Evolutionary conservation across 92 coral and sea anemone species (phyloP).

Genomic region (Galaxea fascicularis): DNA sequence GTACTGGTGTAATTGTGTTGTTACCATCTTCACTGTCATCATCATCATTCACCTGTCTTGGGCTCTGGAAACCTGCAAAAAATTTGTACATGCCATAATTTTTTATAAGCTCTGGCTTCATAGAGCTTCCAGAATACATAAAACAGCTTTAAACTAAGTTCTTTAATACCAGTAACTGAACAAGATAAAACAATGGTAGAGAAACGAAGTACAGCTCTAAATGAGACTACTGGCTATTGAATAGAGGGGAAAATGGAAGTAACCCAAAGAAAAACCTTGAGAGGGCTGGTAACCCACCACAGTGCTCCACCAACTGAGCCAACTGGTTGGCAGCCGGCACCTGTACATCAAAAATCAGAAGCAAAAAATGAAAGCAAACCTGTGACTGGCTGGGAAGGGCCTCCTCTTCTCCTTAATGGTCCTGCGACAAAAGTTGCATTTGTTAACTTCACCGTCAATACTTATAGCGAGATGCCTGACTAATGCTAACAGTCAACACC

Average conservation of each 20-base stretch:
- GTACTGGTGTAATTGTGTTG: not conserved
- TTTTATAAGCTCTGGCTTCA: not conserved
- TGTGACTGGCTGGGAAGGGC: not conserved
- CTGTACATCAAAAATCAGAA: not conserved
- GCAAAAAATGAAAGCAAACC: not conserved
- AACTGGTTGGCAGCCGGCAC: too few relatives aligned
- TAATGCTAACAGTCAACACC: too few relatives aligned
- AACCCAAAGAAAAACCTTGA: too few relatives aligned
- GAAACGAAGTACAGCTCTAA: too few relatives aligned
- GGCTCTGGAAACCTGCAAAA: constrained; percentile 17
- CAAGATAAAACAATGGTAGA: too few relatives aligned
- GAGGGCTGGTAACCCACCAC: too few relatives aligned
- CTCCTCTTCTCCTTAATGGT: constrained; percentile 34
- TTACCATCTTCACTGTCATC: constrained; percentile 35
- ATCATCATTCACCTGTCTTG: constrained; percentile 44
- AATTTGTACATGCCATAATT: not conserved
- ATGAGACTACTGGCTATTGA: too few relatives aligned
- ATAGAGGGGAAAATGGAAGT: too few relatives aligned
- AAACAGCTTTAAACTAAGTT: too few relatives aligned
- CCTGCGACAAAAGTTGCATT: constrained; percentile 9
- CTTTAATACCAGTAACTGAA: too few relatives aligned
- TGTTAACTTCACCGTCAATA: not conserved
- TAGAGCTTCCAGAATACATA: too few relatives aligned
- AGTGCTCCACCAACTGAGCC: not conserved
- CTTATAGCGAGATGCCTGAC: too few relatives aligned